Evolutionary conservation across 2,113 vertebrate species (phyloP).

Genomic region (Macroglossus sobrinus): DNA sequence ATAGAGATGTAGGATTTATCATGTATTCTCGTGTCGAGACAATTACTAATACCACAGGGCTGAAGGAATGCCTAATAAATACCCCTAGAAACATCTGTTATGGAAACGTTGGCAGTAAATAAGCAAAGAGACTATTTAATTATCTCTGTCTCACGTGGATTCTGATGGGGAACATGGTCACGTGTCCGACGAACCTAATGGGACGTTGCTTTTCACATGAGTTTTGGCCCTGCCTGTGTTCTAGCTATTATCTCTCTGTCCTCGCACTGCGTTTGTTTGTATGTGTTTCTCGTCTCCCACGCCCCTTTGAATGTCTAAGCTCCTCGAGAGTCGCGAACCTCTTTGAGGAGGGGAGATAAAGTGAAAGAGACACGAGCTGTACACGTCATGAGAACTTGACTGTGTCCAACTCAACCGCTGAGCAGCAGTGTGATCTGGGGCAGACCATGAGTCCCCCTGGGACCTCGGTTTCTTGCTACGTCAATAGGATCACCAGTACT

Average conservation of each 20-base stretch:
- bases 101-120: not conserved
- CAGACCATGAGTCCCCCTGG: not conserved
- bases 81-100: not conserved
- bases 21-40: not conserved
- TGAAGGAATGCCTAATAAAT: not conserved
- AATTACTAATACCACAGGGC: not conserved
- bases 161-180: constrained; percentile 28
- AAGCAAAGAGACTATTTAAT: constrained; percentile 6
- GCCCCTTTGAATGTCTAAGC: not conserved
- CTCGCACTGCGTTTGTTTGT: not conserved
- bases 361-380: not conserved
- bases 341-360: not conserved
- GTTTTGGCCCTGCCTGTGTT: not conserved
- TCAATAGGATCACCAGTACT: not conserved
- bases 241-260: not conserved
- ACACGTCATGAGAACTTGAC: not conserved
- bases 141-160: not conserved
- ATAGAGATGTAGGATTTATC: not conserved
- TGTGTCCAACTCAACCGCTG: not conserved
- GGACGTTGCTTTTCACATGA: not conserved
- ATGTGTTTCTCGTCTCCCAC: not conserved
- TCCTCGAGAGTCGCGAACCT: not conserved
- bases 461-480: not conserved
- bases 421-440: not conserved
- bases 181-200: not conserved